phyloP scores from a whole-genome alignment of 2,113 vertebrate species.

The Argyrosomus japonicus region DNA sequence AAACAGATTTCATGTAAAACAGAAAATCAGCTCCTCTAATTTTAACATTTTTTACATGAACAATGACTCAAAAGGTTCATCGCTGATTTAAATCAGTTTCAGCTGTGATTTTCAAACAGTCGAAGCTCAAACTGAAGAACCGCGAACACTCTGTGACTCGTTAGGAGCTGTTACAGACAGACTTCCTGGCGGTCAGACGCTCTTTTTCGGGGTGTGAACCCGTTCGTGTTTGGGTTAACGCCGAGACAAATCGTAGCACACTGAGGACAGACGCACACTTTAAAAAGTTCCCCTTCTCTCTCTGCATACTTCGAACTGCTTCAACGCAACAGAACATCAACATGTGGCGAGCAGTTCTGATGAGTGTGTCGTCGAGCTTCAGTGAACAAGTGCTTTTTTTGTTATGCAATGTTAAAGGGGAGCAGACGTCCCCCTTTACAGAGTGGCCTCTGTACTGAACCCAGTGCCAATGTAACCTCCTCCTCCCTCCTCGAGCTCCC shows the following conservation, averaged over 20 bases:
- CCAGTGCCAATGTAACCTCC: slow-evolving; percentile 23
- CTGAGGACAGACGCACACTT: background rate
- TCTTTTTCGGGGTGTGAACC: background rate
- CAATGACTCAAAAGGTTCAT: background rate
- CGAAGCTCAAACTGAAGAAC: no score
- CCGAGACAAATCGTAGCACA: slow-evolving; percentile 7
- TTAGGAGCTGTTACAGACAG: no score
- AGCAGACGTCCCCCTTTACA: background rate
- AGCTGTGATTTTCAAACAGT: background rate
- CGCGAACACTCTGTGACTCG: no score
- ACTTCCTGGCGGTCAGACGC: background rate
- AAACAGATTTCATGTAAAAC: background rate
- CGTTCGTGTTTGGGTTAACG: background rate
- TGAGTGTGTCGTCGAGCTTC: slow-evolving; percentile 13
- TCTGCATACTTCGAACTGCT: background rate
- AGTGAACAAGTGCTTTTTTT: slow-evolving; percentile 36
- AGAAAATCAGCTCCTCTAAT: no score
- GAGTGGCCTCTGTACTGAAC: slow-evolving; percentile 32
- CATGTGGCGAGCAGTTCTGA: background rate
- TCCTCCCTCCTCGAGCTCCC: background rate
- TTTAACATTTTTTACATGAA: no score
- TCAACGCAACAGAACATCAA: background rate
- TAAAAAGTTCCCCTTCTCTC: background rate
- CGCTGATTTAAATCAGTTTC: background rate
- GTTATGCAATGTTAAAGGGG: slow-evolving; percentile 31